Evolutionary conservation across 2,797 vertebrate genomes (phyloP), one percentile per base, ranked within the genome.

Genomic region (Thunnus albacares): DNA sequence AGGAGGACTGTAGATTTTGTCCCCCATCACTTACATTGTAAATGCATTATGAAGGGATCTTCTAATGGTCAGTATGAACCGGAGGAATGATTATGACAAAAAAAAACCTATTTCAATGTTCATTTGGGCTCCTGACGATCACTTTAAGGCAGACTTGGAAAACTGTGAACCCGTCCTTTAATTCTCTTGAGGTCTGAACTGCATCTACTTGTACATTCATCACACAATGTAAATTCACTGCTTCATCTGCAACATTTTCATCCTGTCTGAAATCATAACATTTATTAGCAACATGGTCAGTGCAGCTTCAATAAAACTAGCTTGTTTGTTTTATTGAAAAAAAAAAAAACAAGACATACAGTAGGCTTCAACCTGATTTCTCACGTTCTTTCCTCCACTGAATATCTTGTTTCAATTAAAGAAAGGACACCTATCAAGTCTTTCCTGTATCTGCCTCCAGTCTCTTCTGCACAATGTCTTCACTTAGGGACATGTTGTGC

Each of bases 401-500:
- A 49, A 47, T 22, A 61, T 79, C n/a, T 33, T 43, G 41, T 43
- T 43, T 43, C 41, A 43, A 17, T 56, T 3, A 17, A 26, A 33
- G 15, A 33, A 3, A 5, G 30, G 28, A 43, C n/a, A 12, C 14
- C 10, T 20, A 20, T 61, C 2, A 0, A 30, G 51, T 3, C 41
- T 28, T 49, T 18, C 0, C 24, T 55, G 24, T 0, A 28, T 35
- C 22, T 20, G 15, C 30, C 14, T 59, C 30, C 67, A 30, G 52
- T 60, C 45, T 65, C 9, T 38, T 24, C 33, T 38, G 43, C 8
- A 0, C 30, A 17, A 41, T 18, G 0, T 60, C 11, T 15, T 63
- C 4, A n/a, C 61, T 92, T 26, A 94, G 18, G 90, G 89, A 59
- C 96, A 97, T 22, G 61, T 90, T 1, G 95, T 95, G 88, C 93